Percentiles rank a stretch among this genome's conserved stretches.
Evolutionary conservation across 2,797 vertebrate species (phyloP).

Genomic region (Anomalospiza imberbis): DNA sequence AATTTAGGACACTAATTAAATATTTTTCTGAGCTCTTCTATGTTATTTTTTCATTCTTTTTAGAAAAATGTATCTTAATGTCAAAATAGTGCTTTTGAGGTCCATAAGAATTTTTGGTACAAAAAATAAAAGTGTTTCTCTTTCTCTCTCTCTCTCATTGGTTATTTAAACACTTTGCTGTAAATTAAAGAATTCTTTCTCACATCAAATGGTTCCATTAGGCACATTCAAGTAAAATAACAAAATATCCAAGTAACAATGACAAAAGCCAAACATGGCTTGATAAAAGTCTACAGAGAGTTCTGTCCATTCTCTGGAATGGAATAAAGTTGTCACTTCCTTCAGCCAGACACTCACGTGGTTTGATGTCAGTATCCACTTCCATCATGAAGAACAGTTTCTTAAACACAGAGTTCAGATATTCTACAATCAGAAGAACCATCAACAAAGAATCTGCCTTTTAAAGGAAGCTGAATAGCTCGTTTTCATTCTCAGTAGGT

Average conservation of each 20-base stretch:
- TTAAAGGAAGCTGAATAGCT: slow-evolving; percentile 77
- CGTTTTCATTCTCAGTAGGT: slow-evolving; percentile 68
- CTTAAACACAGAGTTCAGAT: slow-evolving; percentile 69
- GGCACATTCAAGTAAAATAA: slow-evolving; percentile 87
- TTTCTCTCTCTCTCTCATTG: slow-evolving; percentile 60
- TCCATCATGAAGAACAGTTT: slow-evolving; percentile 75
- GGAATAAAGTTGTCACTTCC: slow-evolving; percentile 87
- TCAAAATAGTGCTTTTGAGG: slow-evolving; percentile 80
- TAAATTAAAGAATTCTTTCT: slow-evolving; percentile 77
- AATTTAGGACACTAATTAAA: slow-evolving; percentile 68
- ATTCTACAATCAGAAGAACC: slow-evolving; percentile 78
- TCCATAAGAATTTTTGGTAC: slow-evolving; percentile 81
- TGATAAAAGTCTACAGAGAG: slow-evolving; percentile 83
- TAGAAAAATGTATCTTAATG: slow-evolving; percentile 74
- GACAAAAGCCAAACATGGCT: slow-evolving; percentile 85
- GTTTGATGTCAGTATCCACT: slow-evolving; percentile 71
- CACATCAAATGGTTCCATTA: slow-evolving; percentile 83
- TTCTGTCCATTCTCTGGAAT: slow-evolving; percentile 97
- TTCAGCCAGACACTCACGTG: slow-evolving; percentile 76
- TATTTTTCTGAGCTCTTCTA: slow-evolving; percentile 56
- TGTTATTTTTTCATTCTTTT: slow-evolving; percentile 33
- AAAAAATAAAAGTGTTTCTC: slow-evolving; percentile 76
- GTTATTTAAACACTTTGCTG: slow-evolving; percentile 74
- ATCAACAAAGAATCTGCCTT: slow-evolving; percentile 73
- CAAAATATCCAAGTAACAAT: slow-evolving; percentile 82